Conservation (phyloP, 2,797 vertebrate species). For the Aeoliscus strigatus region DNA sequence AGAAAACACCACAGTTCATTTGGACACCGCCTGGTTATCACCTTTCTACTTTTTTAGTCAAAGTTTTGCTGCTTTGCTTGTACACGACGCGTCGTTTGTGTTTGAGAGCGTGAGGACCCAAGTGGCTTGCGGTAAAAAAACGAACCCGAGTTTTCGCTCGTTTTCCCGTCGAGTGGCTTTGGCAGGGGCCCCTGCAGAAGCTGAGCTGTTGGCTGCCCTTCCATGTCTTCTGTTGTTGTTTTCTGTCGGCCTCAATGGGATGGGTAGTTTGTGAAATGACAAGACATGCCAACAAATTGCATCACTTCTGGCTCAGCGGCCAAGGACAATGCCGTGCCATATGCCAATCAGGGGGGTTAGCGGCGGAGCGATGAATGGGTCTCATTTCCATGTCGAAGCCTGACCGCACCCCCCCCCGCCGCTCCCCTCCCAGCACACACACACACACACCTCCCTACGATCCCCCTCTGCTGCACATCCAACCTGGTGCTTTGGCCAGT, state of each 20-base stretch:
- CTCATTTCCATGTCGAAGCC: conserved; percentile 81
- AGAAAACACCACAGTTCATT: too few relatives aligned
- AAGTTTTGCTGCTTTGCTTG: too few relatives aligned
- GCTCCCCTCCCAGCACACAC: too few relatives aligned
- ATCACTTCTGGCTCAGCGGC: conserved; percentile 94
- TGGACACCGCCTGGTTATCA: too few relatives aligned
- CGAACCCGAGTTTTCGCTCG: conserved; percentile 44
- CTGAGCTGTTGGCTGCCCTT: conserved; percentile 82
- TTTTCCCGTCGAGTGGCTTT: conserved; percentile 28
- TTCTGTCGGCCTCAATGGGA: conserved; percentile 82
- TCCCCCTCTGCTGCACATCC: too few relatives aligned
- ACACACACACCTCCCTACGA: conserved; percentile 15
- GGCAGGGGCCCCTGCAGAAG: conserved; percentile 39
- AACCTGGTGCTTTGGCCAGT: conserved; percentile 73
- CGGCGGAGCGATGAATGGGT: conserved; percentile 85
- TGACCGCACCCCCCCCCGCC: conserved; percentile 43
- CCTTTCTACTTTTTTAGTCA: too few relatives aligned
- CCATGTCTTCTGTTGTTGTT: conserved; percentile 83
- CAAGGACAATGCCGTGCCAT: conserved; percentile 91
- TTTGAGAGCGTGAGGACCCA: too few relatives aligned
- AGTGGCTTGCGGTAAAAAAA: too few relatives aligned
- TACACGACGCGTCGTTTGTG: too few relatives aligned
- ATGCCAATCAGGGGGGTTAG: conserved; percentile 78
- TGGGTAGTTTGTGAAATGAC: conserved; percentile 88
- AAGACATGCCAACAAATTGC: conserved; percentile 98